phyloP scores from a whole-genome alignment of 2,113 vertebrate species.

The Ancistrus triradiatus region DNA sequence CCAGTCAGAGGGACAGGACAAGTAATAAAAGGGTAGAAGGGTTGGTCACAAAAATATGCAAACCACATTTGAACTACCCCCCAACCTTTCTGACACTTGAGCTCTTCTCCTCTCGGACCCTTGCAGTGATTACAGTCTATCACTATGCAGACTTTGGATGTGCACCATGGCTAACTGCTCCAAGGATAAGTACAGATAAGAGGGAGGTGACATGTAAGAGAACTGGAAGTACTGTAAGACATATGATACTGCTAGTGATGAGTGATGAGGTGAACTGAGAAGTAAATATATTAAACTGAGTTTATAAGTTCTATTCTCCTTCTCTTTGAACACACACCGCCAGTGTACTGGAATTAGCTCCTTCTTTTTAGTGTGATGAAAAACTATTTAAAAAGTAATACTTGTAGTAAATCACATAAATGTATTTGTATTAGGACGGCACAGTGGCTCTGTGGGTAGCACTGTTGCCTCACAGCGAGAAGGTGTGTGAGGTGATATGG shows the following conservation, averaged over 20 bases:
- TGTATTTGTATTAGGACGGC: no score
- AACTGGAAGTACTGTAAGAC: neutral
- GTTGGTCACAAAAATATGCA: slow-evolving; percentile 9
- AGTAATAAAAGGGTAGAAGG: slow-evolving; percentile 12
- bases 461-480: no score
- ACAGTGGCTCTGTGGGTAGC: no score
- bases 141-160: slow-evolving; percentile 18
- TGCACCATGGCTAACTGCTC: neutral
- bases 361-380: no score
- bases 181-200: neutral
- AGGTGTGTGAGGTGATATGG: no score
- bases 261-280: neutral
- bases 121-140: slow-evolving; percentile 11
- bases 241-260: neutral
- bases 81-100: neutral
- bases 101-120: neutral
- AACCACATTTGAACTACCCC: neutral
- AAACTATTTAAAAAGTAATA: no score
- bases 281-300: no score
- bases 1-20: neutral
- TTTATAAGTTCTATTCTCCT: no score
- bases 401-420: no score
- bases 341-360: no score
- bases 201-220: neutral
- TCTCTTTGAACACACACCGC: no score